These are phyloP conservation scores for Agrenia bidenticulata DNA, from an alignment of 2,888 invertebrate species.

Conservation along the genomic window DNA sequence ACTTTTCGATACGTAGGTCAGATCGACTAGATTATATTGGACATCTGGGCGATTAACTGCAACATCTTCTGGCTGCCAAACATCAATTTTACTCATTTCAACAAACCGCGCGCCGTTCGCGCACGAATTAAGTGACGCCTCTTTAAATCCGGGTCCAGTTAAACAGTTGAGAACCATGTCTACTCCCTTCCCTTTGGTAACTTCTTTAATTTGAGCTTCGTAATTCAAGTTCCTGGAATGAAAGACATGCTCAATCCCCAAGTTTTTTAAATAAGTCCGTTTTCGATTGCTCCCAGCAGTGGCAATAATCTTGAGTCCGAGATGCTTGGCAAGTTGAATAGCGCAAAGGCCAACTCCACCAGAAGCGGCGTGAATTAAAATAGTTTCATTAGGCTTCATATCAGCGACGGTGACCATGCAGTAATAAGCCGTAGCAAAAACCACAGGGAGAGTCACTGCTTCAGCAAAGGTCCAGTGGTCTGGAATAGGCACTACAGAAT, in stretches of 20 bases:
- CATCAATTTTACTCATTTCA: constrained; percentile 33
- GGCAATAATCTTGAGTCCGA: constrained; percentile 30
- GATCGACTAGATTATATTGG: constrained; percentile 26
- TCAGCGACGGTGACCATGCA: constrained; percentile 26
- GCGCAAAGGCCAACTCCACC: constrained; percentile 40
- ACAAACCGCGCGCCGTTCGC: constrained; percentile 27
- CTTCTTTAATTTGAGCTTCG: constrained; percentile 17
- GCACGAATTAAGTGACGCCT: constrained; percentile 23
- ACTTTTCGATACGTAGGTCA: constrained; percentile 5
- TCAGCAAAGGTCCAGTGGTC: constrained; percentile 16
- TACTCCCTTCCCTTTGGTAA: constrained; percentile 29
- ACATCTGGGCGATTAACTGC: constrained; percentile 28
- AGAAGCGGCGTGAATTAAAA: constrained; percentile 35
- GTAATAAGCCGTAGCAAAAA: constrained; percentile 26
- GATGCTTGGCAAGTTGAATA: constrained; percentile 30
- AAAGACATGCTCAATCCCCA: constrained; percentile 38
- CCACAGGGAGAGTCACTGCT: constrained; percentile 31
- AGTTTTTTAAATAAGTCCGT: constrained; percentile 23
- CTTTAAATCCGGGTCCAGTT: constrained; percentile 35
- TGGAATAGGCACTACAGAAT: constrained; percentile 14
- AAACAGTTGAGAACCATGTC: constrained; percentile 34
- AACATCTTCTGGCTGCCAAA: constrained; percentile 30
- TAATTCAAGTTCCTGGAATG: constrained; percentile 26
- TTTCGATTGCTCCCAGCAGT: constrained; percentile 34
- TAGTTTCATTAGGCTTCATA: constrained; percentile 23